Percentiles rank a stretch among this genome's conserved stretches.
Evolutionary conservation across 1,140 invertebrate species (phyloP).

Genomic region (Formica selysi): DNA sequence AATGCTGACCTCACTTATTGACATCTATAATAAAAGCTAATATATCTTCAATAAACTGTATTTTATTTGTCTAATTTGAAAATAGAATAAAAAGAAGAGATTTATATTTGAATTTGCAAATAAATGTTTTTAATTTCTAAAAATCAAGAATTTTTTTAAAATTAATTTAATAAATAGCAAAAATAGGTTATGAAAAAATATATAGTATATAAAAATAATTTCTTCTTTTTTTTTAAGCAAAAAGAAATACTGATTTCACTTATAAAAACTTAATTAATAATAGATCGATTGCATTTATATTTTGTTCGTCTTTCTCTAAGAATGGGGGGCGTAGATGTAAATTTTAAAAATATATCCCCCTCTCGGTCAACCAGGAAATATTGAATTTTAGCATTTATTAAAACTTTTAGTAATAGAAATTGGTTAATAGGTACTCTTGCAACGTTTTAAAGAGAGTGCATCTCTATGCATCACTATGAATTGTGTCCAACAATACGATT

Average conservation of each 20-base stretch:
- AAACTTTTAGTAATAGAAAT: background rate
- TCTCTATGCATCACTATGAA: background rate
- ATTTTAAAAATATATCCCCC: constrained; percentile 8
- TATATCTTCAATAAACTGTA: background rate
- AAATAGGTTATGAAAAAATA: background rate
- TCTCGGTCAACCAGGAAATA: background rate
- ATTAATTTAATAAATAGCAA: background rate
- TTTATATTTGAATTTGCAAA: background rate
- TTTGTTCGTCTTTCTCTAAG: background rate
- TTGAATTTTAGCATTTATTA: constrained; percentile 2
- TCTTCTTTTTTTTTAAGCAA: background rate
- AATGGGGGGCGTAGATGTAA: background rate
- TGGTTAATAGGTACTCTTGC: background rate
- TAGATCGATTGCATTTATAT: background rate
- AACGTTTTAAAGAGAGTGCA: background rate
- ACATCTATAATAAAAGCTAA: background rate
- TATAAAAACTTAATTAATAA: background rate
- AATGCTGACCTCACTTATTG: background rate
- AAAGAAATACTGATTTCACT: background rate
- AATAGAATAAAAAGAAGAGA: background rate
- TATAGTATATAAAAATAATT: background rate
- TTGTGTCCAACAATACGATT: background rate
- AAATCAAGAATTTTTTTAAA: background rate
- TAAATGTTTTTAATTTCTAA: background rate
- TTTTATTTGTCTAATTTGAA: background rate